Percentiles rank a stretch among this genome's conserved stretches.
Evolutionary conservation across 2,888 invertebrate genomes (phyloP).

Genomic region (Campoplex nolae): DNA sequence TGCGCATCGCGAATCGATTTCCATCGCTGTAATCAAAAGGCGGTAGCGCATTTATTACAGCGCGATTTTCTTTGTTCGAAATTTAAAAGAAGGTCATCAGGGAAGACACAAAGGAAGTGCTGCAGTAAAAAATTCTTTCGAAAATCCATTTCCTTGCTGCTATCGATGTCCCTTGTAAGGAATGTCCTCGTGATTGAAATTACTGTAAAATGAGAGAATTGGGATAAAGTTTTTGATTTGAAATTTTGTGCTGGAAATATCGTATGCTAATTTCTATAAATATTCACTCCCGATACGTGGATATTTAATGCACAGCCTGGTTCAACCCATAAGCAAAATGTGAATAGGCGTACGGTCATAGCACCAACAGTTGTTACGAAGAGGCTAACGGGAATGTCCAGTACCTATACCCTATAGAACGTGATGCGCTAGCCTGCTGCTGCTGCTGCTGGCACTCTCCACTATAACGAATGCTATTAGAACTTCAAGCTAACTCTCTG

Average conservation of each 20-base stretch:
- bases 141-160: not conserved
- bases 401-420: conserved; percentile 35
- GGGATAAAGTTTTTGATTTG: conserved; percentile 31
- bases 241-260: conserved; percentile 32
- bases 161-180: not conserved
- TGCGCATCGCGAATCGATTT: conserved; percentile 64
- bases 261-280: conserved; percentile 18
- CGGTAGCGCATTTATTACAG: conserved; percentile 45
- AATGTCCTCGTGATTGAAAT: conserved; percentile 62
- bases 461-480: conserved; percentile 35
- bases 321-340: conserved; percentile 43
- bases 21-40: conserved; percentile 58
- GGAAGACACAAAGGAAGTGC: not conserved
- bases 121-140: not conserved
- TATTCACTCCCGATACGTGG: conserved; percentile 2
- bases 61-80: conserved; percentile 48
- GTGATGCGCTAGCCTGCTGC: conserved; percentile 39
- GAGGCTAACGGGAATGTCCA: conserved; percentile 57
- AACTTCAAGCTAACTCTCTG: conserved; percentile 12
- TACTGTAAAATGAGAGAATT: conserved; percentile 44
- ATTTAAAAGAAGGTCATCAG: not conserved
- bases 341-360: conserved; percentile 38
- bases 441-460: not conserved
- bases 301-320: conserved; percentile 16
- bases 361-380: conserved; percentile 41